phyloP scores from a whole-genome alignment of 2,888 invertebrate genomes.

The Leucophora obtusa region DNA sequence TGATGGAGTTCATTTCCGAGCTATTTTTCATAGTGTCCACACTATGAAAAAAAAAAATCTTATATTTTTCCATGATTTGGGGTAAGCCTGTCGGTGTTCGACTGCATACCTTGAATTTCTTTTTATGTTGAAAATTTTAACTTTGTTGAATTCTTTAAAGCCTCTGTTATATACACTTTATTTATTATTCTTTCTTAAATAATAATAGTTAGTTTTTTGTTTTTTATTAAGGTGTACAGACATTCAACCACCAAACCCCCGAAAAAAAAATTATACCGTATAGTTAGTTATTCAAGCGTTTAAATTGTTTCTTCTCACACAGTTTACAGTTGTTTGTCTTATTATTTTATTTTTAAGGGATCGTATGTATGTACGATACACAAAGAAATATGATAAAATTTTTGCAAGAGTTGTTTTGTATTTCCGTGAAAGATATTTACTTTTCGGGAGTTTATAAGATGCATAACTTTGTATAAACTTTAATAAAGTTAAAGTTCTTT shows the following conservation, averaged over 20 bases:
- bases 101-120: too few species aligned
- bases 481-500: conserved; percentile 54
- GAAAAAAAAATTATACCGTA: conserved; percentile 22
- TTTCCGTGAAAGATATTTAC: conserved; percentile 35
- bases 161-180: background rate
- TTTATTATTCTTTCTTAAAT: background rate
- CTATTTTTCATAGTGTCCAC: too few species aligned
- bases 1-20: too few species aligned
- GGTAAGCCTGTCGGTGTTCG: too few species aligned
- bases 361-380: too few species aligned
- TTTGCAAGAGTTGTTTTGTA: conserved; percentile 30
- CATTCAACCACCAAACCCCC: conserved; percentile 17
- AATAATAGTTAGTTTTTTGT: background rate
- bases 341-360: background rate
- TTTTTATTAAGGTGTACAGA: conserved; percentile 1
- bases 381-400: conserved; percentile 6
- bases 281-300: conserved; percentile 52
- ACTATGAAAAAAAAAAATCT: too few species aligned
- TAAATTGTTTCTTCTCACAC: conserved; percentile 51
- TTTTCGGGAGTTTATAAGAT: conserved; percentile 36
- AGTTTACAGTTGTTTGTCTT: conserved; percentile 3
- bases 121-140: too few species aligned
- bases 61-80: too few species aligned
- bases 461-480: conserved; percentile 31
- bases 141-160: background rate